Base-by-base conservation (phyloP, 1,140 invertebrate genomes). In the Caenorhabditis elegans region DNA sequence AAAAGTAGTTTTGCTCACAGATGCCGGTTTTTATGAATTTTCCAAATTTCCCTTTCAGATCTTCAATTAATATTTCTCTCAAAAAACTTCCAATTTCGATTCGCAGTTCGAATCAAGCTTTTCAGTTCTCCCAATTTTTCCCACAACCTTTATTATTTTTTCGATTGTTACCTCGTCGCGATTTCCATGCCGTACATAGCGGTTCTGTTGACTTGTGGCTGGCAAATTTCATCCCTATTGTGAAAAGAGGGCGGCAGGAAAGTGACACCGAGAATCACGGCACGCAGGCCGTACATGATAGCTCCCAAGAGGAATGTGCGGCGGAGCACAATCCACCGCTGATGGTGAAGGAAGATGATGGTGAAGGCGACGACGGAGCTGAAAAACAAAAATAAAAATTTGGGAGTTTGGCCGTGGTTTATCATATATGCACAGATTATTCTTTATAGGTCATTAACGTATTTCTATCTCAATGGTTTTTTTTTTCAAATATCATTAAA, bases 171-270 rank as follows among this genome's bases (percentile, higher is more conserved):
- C 82, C 87, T 76, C 0, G 87, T 83, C 13, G 88, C 87, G 39
- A 88, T 88, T 77, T 88, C 87, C 31, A 80, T 78, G 17, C 83
- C 87, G 46, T 88, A 88, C 85, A 86, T 86, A 6, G 84, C 86
- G 5, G 88, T 87, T 49, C 87, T 49, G 60, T 89, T 89, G 19
- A 88, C 85, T 83, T 89, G 88, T 36, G 88, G 88, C 60, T 76
- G 60, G 70, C 88, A 89, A 36, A 89, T 86, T 77, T 89, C 87
- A 26, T 89, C 88, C 11, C 88, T 87, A 81, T 89, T 88, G 53
- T 86, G 78, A 80, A 89, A 88, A 0, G 86, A 87, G 8, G 88
- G 88, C 3, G 88, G 88, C 4, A 89, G 70, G 46, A 90, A 90
- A 6, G 88, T 89, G 31, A 80, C 88, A 2, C 87, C 86, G 8